Evolutionary conservation across 1,140 invertebrate genomes (phyloP), one percentile per base, ranked within the genome.

Genomic region (Bombyx mori): DNA sequence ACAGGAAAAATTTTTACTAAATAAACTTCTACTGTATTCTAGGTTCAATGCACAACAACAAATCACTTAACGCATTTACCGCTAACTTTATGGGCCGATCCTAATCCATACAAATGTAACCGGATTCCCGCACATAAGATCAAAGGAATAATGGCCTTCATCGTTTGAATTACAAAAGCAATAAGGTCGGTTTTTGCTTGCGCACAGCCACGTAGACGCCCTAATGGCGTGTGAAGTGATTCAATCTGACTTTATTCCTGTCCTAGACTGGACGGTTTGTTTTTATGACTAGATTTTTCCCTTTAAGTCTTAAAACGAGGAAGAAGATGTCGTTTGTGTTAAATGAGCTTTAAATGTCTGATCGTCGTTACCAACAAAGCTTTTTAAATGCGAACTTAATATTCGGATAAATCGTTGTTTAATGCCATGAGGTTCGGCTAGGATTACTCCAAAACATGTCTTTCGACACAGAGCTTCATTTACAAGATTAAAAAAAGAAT

Each of bases 281-380:
- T 55, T 61, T 61, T 61, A 57, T 61, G 59, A 54, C 44, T 53
- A 55, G 48, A 49, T 49, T 49, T 49, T 49, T 49, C 48, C 22
- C 26, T 35, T 35, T 35, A 35, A 35, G 26, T 35, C 26, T 35
- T 35, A 35, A 35, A 35, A 35, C 26, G 26, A 35, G 26, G 26
- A 35, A 35, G 26, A 35, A 35, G 26, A 35, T 35, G 26, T 42
- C 46, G 8, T 47, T 12, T 47, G 45, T 47, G 54, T 48, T 42
- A 35, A 42, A 56, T 49, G 56, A 55, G 53, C 55, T 54, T 22
- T 61, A 63, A 63, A 69, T 72, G 67, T 73, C 69, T 66, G 66
- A 61, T 60, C 54, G 63, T 35, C 4, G 26, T 5, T 35, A 35
- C 26, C 26, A 35, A 35, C 26, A 35, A 35, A 35, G 26, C 26